These are phyloP conservation scores for Gallinago stenura DNA, from an alignment of 2,797 vertebrate genomes.

Conservation along the genomic window DNA sequence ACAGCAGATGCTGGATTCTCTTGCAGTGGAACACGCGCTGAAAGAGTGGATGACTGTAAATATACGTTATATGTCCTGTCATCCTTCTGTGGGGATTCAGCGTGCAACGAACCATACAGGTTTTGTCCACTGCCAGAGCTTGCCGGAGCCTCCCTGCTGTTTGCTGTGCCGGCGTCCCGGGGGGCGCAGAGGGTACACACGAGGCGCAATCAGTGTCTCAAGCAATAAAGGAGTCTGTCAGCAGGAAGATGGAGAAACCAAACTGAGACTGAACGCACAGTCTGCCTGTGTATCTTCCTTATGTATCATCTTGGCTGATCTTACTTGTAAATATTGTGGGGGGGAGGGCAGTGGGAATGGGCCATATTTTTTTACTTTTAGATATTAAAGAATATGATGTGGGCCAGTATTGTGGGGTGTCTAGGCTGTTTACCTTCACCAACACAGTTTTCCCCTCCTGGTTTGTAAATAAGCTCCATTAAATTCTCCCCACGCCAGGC, in stretches of 20 bases:
- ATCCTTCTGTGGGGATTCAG: background rate
- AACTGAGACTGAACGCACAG: constrained; percentile 36
- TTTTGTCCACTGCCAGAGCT: background rate
- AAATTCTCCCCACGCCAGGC: constrained; percentile 26
- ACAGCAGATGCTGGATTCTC: constrained; percentile 6
- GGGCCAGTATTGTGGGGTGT: constrained; percentile 79
- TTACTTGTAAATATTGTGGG: constrained; percentile 64
- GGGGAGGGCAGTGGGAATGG: constrained; percentile 50
- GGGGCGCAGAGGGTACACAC: background rate
- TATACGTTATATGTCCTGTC: background rate
- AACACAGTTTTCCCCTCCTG: constrained; percentile 47
- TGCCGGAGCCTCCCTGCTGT: background rate
- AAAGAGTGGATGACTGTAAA: constrained; percentile 13
- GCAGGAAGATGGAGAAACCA: constrained; percentile 13
- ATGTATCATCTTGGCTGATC: constrained; percentile 50
- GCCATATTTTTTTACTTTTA: constrained; percentile 79
- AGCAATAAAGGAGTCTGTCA: constrained; percentile 65
- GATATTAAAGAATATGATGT: constrained; percentile 72
- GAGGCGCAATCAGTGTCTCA: background rate
- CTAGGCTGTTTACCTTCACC: constrained; percentile 73
- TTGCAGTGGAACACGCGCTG: background rate
- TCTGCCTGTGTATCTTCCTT: constrained; percentile 39
- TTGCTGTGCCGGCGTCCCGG: background rate
- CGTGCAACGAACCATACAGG: background rate
- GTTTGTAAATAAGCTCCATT: constrained; percentile 69